These are phyloP conservation scores for Nothobranchius furzeri DNA, from an alignment of 2,113 vertebrate genomes.

Conservation along the genomic window DNA sequence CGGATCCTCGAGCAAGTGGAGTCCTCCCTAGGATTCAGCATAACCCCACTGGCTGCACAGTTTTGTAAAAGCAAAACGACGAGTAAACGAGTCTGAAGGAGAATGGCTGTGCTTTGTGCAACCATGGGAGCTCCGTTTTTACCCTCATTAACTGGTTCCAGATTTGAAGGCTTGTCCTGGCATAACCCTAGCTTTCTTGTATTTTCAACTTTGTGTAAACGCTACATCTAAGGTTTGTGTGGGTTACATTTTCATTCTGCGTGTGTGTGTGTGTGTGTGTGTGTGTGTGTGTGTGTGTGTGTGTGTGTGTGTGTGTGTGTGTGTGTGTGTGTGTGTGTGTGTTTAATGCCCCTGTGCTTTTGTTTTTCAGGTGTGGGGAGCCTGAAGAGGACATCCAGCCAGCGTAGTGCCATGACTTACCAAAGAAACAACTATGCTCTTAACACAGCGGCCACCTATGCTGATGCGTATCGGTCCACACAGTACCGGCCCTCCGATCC, in stretches of 20 bases:
- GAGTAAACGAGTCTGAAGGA: conserved; percentile 55
- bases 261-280: neutral
- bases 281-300: neutral
- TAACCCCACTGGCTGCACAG: conserved; percentile 43
- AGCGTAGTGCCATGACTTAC: conserved; percentile 92
- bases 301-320: neutral
- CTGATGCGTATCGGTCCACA: conserved; percentile 86
- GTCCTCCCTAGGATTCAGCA: conserved; percentile 42
- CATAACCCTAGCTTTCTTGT: conserved; percentile 48
- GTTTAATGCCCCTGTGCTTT: conserved; percentile 8
- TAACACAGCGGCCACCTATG: conserved; percentile 85
- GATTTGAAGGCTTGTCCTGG: conserved; percentile 57
- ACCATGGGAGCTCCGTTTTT: conserved; percentile 61
- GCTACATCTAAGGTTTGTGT: conserved; percentile 23
- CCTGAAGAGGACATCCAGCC: conserved; percentile 92
- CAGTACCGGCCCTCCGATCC: conserved; percentile 86
- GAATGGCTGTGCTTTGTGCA: conserved; percentile 49
- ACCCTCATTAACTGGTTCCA: conserved; percentile 71
- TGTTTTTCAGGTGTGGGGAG: conserved; percentile 85
- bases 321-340: neutral
- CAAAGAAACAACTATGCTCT: conserved; percentile 92
- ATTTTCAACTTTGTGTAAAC: conserved; percentile 30
- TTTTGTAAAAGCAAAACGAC: conserved; percentile 59
- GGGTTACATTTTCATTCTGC: neutral
- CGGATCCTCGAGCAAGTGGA: conserved; percentile 40